Percentiles rank a stretch among this genome's conserved stretches.
Conservation (phyloP, 2,888 invertebrate genomes). For the Hartigia nigra region DNA sequence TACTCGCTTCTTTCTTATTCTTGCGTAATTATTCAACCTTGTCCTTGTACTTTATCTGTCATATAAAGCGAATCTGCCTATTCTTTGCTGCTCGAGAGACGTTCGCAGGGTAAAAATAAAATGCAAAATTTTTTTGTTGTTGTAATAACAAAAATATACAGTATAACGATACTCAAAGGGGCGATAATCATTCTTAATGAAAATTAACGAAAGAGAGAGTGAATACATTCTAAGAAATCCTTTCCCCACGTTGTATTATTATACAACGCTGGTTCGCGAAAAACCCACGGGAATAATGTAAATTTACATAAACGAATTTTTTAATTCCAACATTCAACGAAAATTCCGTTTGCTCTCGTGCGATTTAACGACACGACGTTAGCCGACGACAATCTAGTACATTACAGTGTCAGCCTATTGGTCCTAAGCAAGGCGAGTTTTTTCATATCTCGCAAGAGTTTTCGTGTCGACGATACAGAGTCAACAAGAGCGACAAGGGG, state of each 20-base stretch:
- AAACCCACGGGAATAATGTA: not conserved
- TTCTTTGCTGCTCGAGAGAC: no score
- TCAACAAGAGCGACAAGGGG: not conserved
- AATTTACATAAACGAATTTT: constrained; percentile 8
- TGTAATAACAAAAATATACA: no score
- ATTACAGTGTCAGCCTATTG: not conserved
- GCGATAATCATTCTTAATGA: not conserved
- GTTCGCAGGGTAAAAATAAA: no score
- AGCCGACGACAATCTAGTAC: not conserved
- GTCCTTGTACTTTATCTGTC: no score
- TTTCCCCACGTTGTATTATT: not conserved
- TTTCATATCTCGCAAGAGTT: not conserved
- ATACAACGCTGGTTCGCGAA: not conserved
- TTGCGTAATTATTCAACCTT: no score
- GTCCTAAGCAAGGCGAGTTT: not conserved
- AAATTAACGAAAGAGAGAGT: not conserved
- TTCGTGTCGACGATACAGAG: not conserved
- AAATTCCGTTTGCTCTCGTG: not conserved
- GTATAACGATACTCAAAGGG: not conserved
- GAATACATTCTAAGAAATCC: not conserved
- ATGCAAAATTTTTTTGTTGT: no score
- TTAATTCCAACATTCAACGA: constrained; percentile 2
- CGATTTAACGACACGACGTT: not conserved
- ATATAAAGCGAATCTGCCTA: no score
- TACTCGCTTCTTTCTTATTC: no score